These are phyloP conservation scores for Pituophis catenifer DNA, from an alignment of 2,113 vertebrate species.

Conservation along the genomic window DNA sequence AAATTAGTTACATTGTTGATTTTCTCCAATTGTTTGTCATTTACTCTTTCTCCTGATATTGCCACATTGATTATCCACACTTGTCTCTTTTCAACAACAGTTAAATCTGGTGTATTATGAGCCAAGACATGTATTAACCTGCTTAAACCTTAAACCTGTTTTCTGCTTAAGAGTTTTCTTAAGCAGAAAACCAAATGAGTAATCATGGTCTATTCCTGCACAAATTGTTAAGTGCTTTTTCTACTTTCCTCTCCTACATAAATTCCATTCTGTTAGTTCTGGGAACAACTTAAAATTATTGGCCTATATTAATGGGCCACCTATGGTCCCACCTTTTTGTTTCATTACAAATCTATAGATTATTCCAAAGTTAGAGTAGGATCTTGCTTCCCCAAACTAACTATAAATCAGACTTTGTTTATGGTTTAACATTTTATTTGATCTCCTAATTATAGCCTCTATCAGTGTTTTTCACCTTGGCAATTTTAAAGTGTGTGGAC, in stretches of 20 bases:
- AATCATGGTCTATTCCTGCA: neutral
- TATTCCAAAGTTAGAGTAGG: neutral
- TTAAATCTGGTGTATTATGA: neutral
- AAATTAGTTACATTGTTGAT: neutral
- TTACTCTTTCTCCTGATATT: neutral
- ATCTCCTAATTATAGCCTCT: neutral
- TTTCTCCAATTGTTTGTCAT: neutral
- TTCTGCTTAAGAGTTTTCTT: neutral
- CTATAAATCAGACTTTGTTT: neutral
- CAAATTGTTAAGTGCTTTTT: neutral
- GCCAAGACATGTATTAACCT: neutral
- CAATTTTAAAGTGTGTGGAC: neutral
- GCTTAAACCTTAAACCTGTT: too few species aligned
- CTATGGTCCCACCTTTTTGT: neutral
- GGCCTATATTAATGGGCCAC: neutral
- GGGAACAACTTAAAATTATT: neutral
- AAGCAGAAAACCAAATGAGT: neutral
- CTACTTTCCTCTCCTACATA: neutral
- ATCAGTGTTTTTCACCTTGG: neutral
- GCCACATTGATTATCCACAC: neutral
- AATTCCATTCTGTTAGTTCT: neutral
- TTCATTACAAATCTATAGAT: neutral
- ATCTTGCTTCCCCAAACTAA: neutral
- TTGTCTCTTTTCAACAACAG: neutral
- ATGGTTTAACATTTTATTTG: neutral